phyloP scores from a whole-genome alignment of 2,113 vertebrate species.

The Telmatochromis sp. region DNA sequence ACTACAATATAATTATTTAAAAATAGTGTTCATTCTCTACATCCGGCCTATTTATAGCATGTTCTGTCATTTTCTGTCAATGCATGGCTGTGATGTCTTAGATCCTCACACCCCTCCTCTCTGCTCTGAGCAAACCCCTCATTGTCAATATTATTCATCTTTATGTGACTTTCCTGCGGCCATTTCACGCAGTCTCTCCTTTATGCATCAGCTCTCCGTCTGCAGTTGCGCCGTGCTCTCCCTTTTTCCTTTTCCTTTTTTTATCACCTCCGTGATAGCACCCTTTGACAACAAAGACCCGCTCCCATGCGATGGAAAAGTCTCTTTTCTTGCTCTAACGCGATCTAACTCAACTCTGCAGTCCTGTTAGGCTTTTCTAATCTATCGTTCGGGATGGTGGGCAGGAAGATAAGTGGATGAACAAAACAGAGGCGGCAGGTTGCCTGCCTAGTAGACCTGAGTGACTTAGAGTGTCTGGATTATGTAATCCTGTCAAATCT shows the following conservation, averaged over 20 bases:
- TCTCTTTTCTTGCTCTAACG: background rate
- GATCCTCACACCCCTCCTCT: background rate
- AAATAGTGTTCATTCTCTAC: background rate
- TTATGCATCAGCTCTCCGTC: background rate
- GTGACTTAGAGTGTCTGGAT: constrained; percentile 39
- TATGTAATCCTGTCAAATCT: constrained; percentile 63
- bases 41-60: background rate
- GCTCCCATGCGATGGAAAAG: background rate
- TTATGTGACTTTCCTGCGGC: constrained; percentile 48
- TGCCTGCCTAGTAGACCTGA: background rate
- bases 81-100: background rate
- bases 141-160: constrained; percentile 29
- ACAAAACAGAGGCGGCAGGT: constrained; percentile 16
- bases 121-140: background rate
- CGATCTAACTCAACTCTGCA: background rate
- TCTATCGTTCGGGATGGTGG: background rate
- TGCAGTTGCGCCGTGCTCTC: constrained; percentile 2
- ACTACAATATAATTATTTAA: background rate
- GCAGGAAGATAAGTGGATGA: background rate
- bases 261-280: constrained; percentile 43
- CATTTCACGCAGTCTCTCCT: constrained; percentile 49
- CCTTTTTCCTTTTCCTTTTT: background rate
- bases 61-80: background rate
- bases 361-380: background rate
- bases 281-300: constrained; percentile 29